Percentiles rank a stretch among this genome's conserved stretches.
Evolutionary conservation across 2,888 invertebrate genomes (phyloP).

Genomic region (Cheilosia impressa): DNA sequence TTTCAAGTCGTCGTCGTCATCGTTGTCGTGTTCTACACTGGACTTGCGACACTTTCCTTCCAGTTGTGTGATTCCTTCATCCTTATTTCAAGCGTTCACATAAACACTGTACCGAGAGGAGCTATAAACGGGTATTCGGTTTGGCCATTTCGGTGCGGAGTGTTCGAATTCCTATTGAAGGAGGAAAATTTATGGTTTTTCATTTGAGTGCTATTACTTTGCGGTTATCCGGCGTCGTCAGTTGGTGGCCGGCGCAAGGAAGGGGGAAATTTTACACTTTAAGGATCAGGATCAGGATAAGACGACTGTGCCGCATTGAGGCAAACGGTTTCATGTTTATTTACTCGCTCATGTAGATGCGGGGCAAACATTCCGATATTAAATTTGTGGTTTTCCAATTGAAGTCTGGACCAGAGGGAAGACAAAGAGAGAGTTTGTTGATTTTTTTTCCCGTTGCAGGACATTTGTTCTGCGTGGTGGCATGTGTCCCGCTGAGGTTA

Average conservation of each 20-base stretch:
- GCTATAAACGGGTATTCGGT: background rate
- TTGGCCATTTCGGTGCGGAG: slow-evolving; percentile 6
- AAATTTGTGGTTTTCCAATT: slow-evolving; percentile 44
- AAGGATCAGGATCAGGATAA: slow-evolving; percentile 34
- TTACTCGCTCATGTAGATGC: slow-evolving; percentile 36
- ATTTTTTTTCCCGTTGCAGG: background rate
- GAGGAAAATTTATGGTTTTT: slow-evolving; percentile 60
- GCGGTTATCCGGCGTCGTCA: slow-evolving; percentile 55
- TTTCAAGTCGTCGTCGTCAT: slow-evolving; percentile 62
- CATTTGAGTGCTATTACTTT: slow-evolving; percentile 72
- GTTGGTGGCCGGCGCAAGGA: background rate
- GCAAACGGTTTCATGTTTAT: slow-evolving; percentile 56
- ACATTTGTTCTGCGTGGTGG: slow-evolving; percentile 6
- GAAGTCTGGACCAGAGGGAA: background rate
- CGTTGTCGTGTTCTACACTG: slow-evolving; percentile 26
- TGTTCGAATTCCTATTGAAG: slow-evolving; percentile 40
- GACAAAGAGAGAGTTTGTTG: background rate
- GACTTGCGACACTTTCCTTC: slow-evolving; percentile 64
- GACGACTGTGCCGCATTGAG: slow-evolving; percentile 35
- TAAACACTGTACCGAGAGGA: slow-evolving; percentile 1
- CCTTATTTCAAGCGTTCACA: slow-evolving; percentile 27
- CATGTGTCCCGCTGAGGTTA: slow-evolving; percentile 32
- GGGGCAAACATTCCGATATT: slow-evolving; percentile 33
- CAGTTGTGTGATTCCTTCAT: slow-evolving; percentile 56
- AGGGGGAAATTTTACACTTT: slow-evolving; percentile 49